Base-by-base conservation (phyloP, 2,888 invertebrate genomes). In the Osmoderma eremita region DNA sequence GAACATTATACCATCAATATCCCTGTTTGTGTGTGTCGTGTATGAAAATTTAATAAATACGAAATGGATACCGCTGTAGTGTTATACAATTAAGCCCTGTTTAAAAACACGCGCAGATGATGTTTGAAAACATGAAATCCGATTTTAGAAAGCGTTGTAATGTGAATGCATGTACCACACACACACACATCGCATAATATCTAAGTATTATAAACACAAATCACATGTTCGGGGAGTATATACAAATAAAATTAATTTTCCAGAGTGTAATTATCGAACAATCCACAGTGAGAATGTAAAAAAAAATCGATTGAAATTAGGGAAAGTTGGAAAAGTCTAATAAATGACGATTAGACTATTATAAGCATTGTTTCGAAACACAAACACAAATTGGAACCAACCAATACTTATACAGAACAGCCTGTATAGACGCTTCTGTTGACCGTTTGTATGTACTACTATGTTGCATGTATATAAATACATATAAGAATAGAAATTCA, bases 401-500 rank as follows among this genome's bases (percentile, higher is more conserved):
- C n/a, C n/a, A n/a, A n/a, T n/a, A n/a, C n/a, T n/a, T n/a, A n/a
- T n/a, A n/a, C n/a, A n/a, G n/a, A n/a, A n/a, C n/a, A n/a, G n/a
- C n/a, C n/a, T n/a, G n/a, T n/a, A 45, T 24, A 20, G 24, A 22
- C 41, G 24, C 42, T 30, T 30, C 10, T 10, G 30, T 30, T 8
- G 30, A 30, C 3, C 30, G 5, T 6, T 30, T 6, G 30, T 58
- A 15, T 30, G 24, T 58, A 30, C 30, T 10, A 30, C 30, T 5
- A 24, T 30, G 30, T 30, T 30, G 30, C 24, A 42, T 58, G 42
- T 58, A 42, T 58, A 58, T 58, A 58, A 45, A 58, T 58, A 58
- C 24, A 51, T 45, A 58, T 58, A 45, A 58, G 58, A 58, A 58
- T 58, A 58, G 58, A 77, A 77, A 77, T 78, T 75, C 75, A 76